Conservation (phyloP, 2,797 vertebrate genomes). For the Lacerta bilineata region DNA sequence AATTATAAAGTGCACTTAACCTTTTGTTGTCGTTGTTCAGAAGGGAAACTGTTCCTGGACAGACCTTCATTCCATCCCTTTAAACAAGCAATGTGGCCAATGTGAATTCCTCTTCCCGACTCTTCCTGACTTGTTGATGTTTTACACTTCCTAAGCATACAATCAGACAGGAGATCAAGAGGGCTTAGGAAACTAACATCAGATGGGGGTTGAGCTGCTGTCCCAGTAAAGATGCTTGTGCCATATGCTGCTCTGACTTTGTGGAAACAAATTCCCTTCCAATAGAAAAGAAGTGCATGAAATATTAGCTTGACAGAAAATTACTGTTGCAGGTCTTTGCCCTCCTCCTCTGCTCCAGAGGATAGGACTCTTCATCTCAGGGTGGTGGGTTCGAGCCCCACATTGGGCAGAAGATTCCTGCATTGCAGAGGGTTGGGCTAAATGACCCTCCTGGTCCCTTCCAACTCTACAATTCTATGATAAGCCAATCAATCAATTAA, state of each 20-base stretch:
- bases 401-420: no score
- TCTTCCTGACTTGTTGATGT: slow-evolving; percentile 32
- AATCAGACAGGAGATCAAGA: slow-evolving; percentile 73
- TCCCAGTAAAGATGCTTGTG: slow-evolving; percentile 55
- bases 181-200: slow-evolving; percentile 71
- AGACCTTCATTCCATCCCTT: slow-evolving; percentile 11
- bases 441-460: no score
- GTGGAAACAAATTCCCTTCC: slow-evolving; percentile 54
- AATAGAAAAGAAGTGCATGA: slow-evolving; percentile 25
- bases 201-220: slow-evolving; percentile 65
- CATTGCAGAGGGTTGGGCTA: no score
- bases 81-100: slow-evolving; percentile 37
- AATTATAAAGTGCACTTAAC: slow-evolving; percentile 16
- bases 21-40: slow-evolving; percentile 31
- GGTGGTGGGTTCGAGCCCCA: no score
- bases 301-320: background rate
- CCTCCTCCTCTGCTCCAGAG: background rate
- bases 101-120: slow-evolving; percentile 22
- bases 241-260: slow-evolving; percentile 61
- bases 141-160: slow-evolving; percentile 65
- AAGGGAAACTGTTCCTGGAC: slow-evolving; percentile 24
- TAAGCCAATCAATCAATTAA: no score
- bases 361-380: background rate
- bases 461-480: no score
- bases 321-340: background rate